Evolutionary conservation across 2,888 invertebrate species (phyloP), one percentile per base, ranked within the genome.

Genomic region (Ormia ochracea): DNA sequence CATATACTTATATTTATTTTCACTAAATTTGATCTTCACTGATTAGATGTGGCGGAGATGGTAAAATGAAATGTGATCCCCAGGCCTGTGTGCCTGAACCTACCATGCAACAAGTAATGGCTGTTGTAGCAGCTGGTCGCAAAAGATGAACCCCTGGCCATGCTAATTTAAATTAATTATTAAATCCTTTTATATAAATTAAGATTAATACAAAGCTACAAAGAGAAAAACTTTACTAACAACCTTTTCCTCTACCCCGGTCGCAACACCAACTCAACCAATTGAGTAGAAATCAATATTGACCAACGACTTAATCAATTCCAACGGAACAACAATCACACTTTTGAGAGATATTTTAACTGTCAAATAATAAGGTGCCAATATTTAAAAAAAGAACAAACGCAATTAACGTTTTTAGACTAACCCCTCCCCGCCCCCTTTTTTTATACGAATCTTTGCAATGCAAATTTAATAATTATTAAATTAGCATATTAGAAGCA

Each of bases 41-140:
- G n/a, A 54, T 54, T 91, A 96, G 96, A 91, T 97, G 97, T 91
- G 96, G 96, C 87, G 94, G 95, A 82, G 94, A 96, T 89, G 97
- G 97, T 85, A 95, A 96, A 90, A 97, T 97, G 97, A 94, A 96
- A 90, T 97, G 97, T 90, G 96, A 97, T 90, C 97, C 97, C 76
- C 94, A 94, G 90, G 93, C 93, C 82, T 97, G 97, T 90, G 94
- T 95, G 84, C 96, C 97, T 50, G 96, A 96, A 89, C 96, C 96
- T 73, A 95, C 96, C 94, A 91, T 96, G 87, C 92, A 95, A 88
- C 96, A 96, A 91, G 96, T 96, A 94, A 95, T 97, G 88, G 95
- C 95, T 63, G 94, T 94, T 68, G 95, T 95, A 82, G 94, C 94
- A 82, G 93, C 94, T 82, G 92, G 93, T 85, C 92, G 94, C 90